Conservation (phyloP, 2,797 vertebrate species). For the Hoplostethus atlanticus region DNA sequence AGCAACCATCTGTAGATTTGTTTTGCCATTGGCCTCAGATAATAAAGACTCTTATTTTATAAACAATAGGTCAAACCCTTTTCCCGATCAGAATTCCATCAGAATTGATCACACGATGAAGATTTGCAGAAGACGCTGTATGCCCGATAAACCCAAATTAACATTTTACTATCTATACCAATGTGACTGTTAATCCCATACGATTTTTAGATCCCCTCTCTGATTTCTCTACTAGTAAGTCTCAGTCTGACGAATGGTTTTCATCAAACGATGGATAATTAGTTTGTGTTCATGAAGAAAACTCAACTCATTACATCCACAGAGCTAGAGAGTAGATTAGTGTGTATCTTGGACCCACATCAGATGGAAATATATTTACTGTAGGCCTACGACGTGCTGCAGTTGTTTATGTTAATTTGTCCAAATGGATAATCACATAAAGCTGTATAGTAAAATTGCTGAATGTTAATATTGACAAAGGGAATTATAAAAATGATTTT, state of each 20-base stretch:
- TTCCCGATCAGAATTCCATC: conserved; percentile 14
- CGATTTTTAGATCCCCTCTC: conserved; percentile 40
- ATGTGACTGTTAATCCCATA: conserved; percentile 48
- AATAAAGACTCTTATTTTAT: not conserved
- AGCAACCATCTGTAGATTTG: not conserved
- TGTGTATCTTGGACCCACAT: conserved; percentile 36
- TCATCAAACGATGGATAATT: conserved; percentile 69
- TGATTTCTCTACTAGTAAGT: conserved; percentile 59
- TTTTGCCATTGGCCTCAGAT: not conserved
- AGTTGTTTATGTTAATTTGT: conserved; percentile 43
- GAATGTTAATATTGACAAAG: conserved; percentile 49
- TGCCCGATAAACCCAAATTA: conserved; percentile 28
- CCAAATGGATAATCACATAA: conserved; percentile 51
- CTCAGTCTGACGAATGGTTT: conserved; percentile 57
- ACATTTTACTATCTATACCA: conserved; percentile 33
- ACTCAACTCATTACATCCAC: conserved; percentile 57
- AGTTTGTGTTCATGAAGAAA: conserved; percentile 61
- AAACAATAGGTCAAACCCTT: not conserved
- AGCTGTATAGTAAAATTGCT: conserved; percentile 20
- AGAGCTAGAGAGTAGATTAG: conserved; percentile 47
- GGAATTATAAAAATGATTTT: conserved; percentile 26
- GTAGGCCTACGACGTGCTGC: conserved; percentile 17
- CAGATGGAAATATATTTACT: conserved; percentile 43
- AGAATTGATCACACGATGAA: conserved; percentile 9
- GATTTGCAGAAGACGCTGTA: conserved; percentile 2